Base-by-base conservation (phyloP, 2,888 invertebrate species). In the Trissolcus japonicus region DNA sequence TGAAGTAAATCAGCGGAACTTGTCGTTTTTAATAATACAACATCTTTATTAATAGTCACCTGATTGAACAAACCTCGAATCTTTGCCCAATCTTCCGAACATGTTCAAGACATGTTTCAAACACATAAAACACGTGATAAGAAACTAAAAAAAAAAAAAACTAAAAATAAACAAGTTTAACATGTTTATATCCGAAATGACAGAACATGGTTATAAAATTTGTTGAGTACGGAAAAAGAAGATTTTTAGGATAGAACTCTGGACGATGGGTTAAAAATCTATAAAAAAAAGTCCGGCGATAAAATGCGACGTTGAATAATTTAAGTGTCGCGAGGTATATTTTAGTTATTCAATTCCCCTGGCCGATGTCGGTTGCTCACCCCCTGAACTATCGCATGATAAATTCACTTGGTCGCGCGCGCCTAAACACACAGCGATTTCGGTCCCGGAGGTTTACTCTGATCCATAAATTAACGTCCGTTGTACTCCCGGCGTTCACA, bases 361-460 rank as follows among this genome's bases (percentile, higher is more conserved):
- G 79, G 57, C 75, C 46, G 59, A 46, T 21, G 63, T 68, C 67
- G 63, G 61, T 67, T 40, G 55, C 67, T 43, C 55, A 55, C 4
- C 72, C 67, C 69, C 51, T 65, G 68, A 75, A 16, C 72, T 16
- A 57, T 55, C 72, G 29, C 78, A 81, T 80, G 78, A 82, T 83
- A 82, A 82, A 83, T 83, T 83, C 80, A 81, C 80, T 81, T 81
- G 78, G 74, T 78, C 78, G 71, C 71, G 73, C 74, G 69, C 65
- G 29, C 50, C 61, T 59, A 61, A 56, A 43, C 40, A 61, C 57
- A 56, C 63, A 35, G 55, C 66, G 61, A 65, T 69, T 61, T 66
- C 16, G 48, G 35, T 76, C 76, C 76, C 76, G 46, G 9, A 43
- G 69, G 66, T 29, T 71, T 53, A 35, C 60, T 62, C 66, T 55